These are phyloP conservation scores for Atlantisia rogersi DNA, from an alignment of 2,113 vertebrate genomes.

Conservation along the genomic window DNA sequence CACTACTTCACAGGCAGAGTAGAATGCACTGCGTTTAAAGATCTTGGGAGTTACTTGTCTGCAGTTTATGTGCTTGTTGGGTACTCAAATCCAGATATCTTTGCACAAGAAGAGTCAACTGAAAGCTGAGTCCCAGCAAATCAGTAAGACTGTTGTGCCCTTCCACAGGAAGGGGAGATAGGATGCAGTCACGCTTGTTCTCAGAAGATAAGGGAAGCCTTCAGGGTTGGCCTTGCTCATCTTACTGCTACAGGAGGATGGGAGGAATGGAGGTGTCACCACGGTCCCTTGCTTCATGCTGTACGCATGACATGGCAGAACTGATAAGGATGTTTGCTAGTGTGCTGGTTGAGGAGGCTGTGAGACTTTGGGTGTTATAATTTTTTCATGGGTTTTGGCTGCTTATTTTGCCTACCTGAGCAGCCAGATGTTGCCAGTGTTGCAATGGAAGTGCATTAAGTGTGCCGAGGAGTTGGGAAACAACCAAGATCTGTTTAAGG, in stretches of 20 bases:
- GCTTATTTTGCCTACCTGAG: not conserved
- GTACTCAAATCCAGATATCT: not conserved
- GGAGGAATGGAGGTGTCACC: not conserved
- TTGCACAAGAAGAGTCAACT: not conserved
- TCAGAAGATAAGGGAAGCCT: not conserved
- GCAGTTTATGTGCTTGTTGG: not conserved
- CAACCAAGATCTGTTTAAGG: not conserved
- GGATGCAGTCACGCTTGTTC: rapidly evolving
- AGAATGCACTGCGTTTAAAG: not conserved
- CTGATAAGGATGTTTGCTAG: too few relatives aligned
- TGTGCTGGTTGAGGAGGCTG: not conserved
- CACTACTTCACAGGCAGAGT: not conserved
- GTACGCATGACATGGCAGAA: too few relatives aligned
- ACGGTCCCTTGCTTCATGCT: rapidly evolving
- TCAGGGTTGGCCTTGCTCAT: rapidly evolving
- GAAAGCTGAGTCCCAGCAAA: not conserved
- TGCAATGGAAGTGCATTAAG: rapidly evolving
- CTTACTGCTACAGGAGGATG: not conserved
- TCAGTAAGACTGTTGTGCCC: rapidly evolving
- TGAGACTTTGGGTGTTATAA: not conserved
- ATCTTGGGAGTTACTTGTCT: not conserved
- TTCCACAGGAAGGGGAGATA: not conserved
- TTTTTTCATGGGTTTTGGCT: not conserved
- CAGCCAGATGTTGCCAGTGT: not conserved
- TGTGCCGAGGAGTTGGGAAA: not conserved